A percentile compares a stretch with the other conserved stretches of the same genome.
These are phyloP conservation scores for Hestina assimilis DNA, from an alignment of 1,140 invertebrate species.

Conservation along the genomic window DNA sequence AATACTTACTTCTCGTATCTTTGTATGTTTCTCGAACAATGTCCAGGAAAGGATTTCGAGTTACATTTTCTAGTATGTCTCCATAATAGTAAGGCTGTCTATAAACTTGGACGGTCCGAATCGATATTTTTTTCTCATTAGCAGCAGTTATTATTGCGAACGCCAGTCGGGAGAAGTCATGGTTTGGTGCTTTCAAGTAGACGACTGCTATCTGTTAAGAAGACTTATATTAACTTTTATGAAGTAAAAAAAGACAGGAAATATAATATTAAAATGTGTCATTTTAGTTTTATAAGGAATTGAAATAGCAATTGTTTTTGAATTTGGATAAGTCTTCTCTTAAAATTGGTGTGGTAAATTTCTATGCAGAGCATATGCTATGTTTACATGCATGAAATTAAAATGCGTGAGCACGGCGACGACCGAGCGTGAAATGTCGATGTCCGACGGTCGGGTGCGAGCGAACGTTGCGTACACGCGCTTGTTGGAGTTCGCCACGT, in stretches of 20 bases:
- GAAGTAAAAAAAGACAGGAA: background rate
- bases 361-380: conserved; percentile 8
- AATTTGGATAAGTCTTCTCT: no score
- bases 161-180: conserved; percentile 86
- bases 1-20: conserved; percentile 85
- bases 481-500: conserved; percentile 92
- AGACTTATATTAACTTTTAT: no score
- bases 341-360: no score
- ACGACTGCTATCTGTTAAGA: conserved; percentile 83
- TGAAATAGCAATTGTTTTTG: conserved; percentile 9
- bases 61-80: conserved; percentile 88
- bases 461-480: conserved; percentile 94
- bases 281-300: background rate
- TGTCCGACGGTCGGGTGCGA: conserved; percentile 93
- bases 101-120: conserved; percentile 80
- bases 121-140: conserved; percentile 82
- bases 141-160: conserved; percentile 85
- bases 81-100: conserved; percentile 82
- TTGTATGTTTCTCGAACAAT: conserved; percentile 87
- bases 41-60: conserved; percentile 88
- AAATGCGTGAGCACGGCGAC: conserved; percentile 87
- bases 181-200: conserved; percentile 84
- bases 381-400: conserved; percentile 89
- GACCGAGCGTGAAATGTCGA: conserved; percentile 94
- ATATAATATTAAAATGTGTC: background rate